Base-by-base conservation (phyloP, 2,888 invertebrate species). In the Euplagia quadripunctaria region DNA sequence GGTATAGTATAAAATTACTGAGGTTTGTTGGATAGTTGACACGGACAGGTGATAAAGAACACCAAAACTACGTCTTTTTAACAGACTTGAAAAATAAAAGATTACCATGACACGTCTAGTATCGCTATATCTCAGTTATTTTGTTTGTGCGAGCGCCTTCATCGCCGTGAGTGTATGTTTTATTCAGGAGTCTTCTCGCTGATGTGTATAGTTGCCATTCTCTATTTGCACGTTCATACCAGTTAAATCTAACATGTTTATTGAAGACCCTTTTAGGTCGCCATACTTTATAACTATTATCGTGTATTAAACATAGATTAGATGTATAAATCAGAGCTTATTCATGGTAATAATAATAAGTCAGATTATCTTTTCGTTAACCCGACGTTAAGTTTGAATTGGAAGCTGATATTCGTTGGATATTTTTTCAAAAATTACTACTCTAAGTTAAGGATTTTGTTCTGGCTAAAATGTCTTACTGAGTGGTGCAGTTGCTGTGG, bases 151-250 rank as follows among this genome's bases (percentile, higher is more conserved):
- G 79, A 80, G 78, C 83, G 82, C 85, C 78, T 85, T 85, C 89
- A 89, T 89, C 80, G 85, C 83, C 68, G 65, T 81, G 79, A 90
- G 88, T 87, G 86, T 87, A 91, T 91, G 91, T 90, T 87, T 91
- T 91, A 91, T 91, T 91, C 91, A 91, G 42, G 46, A 86, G 55
- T 70, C 77, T 82, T 72, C 77, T 78, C 72, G 55, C 69, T 77
- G 75, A 77, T 83, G 70, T 72, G 73, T 61, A 58, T 42, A 73
- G 74, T 76, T 77, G 73, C 73, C 64, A 64, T 70, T 71, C 52
- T 70, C 71, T 76, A 83, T 79, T 80, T 82, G 68, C 70, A 73
- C 64, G 64, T 49, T 64, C 46, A 71, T 58, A 41, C 42, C 64
- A 17, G 43, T 74, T 66, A 16, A 70, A 66, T 66, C 46, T 65